These are phyloP conservation scores for Coregonus sp. DNA, from an alignment of 2,797 vertebrate genomes.

Conservation along the genomic window DNA sequence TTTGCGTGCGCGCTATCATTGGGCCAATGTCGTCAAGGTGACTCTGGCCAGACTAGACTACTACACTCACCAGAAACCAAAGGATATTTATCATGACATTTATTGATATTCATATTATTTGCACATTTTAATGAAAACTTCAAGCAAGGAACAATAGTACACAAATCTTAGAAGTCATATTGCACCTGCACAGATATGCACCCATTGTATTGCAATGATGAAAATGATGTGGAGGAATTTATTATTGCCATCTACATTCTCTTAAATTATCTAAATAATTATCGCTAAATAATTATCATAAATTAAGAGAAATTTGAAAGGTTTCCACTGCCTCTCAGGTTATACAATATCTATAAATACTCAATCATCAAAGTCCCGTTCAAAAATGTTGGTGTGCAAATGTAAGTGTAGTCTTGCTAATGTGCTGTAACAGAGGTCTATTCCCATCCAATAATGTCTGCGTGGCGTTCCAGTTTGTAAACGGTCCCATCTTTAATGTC, in stretches of 20 bases:
- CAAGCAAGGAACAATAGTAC: not conserved
- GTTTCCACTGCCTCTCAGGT: too few species aligned
- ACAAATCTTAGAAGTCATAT: not conserved
- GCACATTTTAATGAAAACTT: not conserved
- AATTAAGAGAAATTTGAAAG: too few species aligned
- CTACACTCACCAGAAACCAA: not conserved
- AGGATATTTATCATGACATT: not conserved
- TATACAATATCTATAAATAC: not conserved
- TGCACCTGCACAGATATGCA: not conserved
- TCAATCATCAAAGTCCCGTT: not conserved
- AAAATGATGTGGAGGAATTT: not conserved
- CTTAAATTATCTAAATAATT: not conserved
- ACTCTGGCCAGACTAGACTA: conserved; percentile 62
- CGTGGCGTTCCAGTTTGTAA: not conserved
- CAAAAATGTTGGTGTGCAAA: not conserved
- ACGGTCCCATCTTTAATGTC: not conserved
- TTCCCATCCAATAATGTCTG: not conserved
- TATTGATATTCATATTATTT: not conserved
- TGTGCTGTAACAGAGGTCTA: not conserved
- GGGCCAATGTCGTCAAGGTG: too few species aligned
- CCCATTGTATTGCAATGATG: not conserved
- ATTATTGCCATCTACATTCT: not conserved
- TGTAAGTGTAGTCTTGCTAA: not conserved
- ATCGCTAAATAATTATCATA: not conserved
- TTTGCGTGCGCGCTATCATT: conserved; percentile 64